phyloP scores from a whole-genome alignment of 2,888 invertebrate genomes.

The Autographa gamma region DNA sequence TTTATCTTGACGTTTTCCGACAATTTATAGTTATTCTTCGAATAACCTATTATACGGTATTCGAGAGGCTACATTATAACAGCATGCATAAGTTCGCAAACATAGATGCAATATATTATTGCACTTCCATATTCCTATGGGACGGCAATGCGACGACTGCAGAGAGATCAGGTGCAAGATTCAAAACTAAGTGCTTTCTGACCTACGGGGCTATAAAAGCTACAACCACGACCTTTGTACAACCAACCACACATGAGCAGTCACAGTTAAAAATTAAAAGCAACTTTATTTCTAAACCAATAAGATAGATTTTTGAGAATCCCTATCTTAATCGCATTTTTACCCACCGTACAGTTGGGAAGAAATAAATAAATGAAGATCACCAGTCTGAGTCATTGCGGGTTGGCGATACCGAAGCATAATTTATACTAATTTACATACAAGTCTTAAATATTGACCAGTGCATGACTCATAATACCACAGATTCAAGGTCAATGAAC shows the following conservation, averaged over 20 bases:
- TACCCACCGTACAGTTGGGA: neutral
- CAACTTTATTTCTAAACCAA: neutral
- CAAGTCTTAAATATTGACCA: neutral
- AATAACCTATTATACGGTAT: too few species aligned
- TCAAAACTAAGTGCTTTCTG: too few species aligned
- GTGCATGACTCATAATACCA: constrained; percentile 17
- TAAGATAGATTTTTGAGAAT: neutral
- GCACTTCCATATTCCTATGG: too few species aligned
- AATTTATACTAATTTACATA: neutral
- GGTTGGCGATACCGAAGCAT: too few species aligned
- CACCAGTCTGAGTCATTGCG: neutral
- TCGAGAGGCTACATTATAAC: too few species aligned
- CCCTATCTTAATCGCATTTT: neutral
- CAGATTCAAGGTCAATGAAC: constrained; percentile 28
- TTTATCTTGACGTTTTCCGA: too few species aligned
- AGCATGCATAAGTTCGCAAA: too few species aligned
- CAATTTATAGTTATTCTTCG: too few species aligned
- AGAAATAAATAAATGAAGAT: neutral
- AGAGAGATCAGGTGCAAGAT: too few species aligned
- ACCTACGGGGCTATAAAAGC: too few species aligned
- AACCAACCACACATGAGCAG: neutral
- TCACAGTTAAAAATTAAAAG: neutral
- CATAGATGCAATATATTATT: too few species aligned
- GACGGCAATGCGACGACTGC: too few species aligned
- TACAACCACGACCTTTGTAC: neutral